Base-by-base conservation (phyloP, 2,113 vertebrate species). In the Heloderma charlesbogerti region DNA sequence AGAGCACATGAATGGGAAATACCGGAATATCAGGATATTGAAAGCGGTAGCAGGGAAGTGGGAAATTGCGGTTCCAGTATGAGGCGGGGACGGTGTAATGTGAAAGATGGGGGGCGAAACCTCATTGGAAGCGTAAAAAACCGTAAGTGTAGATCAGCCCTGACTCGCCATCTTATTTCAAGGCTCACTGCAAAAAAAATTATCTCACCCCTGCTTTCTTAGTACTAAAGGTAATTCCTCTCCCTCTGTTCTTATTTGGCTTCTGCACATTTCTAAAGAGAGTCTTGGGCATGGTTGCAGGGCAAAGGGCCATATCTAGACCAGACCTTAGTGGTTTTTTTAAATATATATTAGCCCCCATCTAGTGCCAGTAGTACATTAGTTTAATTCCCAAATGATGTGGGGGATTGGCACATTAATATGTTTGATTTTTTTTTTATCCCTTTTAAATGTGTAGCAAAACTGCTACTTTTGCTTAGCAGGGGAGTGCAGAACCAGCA, bases 131-230 rank as follows among this genome's bases (percentile, higher is more conserved):
- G n/a, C n/a, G n/a, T n/a, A n/a, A n/a, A n/a, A n/a, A n/a, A n/a
- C n/a, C n/a, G n/a, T n/a, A n/a, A n/a, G n/a, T n/a, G n/a, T n/a
- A n/a, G n/a, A n/a, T n/a, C n/a, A n/a, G n/a, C n/a, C n/a, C n/a
- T n/a, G n/a, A n/a, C n/a, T n/a, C n/a, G n/a, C n/a, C n/a, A n/a
- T 89, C 80, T 92, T 22, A 78, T 90, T 93, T 92, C 83, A 92
- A 31, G 91, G 87, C 3, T 89, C 66, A 45, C 12, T 0, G 4
- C 81, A 67, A 83, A 86, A 72, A 34, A 51, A 9, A n/a, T n/a
- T 9, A 3, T 90, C 84, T 74, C 27, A 7, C 0, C 6, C 1
- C 9, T 67, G 37, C 37, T 13, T 79, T 22, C 31, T 48, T 71
- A 74, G 43, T 88, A 22, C 37, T 87, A 45, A 89, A 57, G 57